These are phyloP conservation scores for Virgularia gustaviana DNA, from an alignment of 92 coral and sea anemone genomes.

Conservation along the genomic window DNA sequence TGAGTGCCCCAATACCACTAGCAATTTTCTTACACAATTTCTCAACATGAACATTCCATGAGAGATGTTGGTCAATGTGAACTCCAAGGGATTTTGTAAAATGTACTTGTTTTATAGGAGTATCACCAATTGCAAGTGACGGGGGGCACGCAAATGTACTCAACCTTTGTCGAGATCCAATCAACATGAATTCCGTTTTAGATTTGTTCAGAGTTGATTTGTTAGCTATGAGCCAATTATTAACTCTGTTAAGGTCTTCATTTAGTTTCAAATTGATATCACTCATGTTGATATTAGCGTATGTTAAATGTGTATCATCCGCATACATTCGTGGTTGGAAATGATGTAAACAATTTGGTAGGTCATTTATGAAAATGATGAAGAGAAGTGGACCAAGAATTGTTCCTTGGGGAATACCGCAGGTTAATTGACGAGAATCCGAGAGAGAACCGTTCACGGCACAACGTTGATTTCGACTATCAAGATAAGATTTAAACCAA, in stretches of 20 bases:
- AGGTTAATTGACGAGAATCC: too few relatives aligned
- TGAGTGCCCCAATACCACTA: constrained; percentile 27
- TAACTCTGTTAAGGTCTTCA: background rate
- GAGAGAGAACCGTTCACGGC: too few relatives aligned
- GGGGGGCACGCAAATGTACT: background rate
- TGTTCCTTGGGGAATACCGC: too few relatives aligned
- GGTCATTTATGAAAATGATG: too few relatives aligned
- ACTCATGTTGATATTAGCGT: too few relatives aligned
- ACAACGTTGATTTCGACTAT: too few relatives aligned
- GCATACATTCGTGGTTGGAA: too few relatives aligned
- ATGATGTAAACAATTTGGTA: too few relatives aligned
- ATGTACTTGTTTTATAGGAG: constrained; percentile 8
- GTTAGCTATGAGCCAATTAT: constrained; percentile 10
- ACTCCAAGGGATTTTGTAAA: constrained; percentile 22
- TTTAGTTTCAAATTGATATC: too few relatives aligned
- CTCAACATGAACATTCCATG: constrained; percentile 33
- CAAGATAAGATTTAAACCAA: too few relatives aligned
- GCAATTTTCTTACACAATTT: constrained; percentile 33
- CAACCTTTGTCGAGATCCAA: constrained; percentile 17
- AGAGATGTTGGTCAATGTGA: constrained; percentile 15
- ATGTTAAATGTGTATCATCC: too few relatives aligned
- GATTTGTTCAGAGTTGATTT: constrained; percentile 11
- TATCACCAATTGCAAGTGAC: constrained; percentile 5
- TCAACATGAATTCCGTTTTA: constrained; percentile 22
- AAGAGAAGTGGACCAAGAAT: too few relatives aligned